Conservation (phyloP, 2,888 invertebrate genomes). For the Antheraea assamensis region DNA sequence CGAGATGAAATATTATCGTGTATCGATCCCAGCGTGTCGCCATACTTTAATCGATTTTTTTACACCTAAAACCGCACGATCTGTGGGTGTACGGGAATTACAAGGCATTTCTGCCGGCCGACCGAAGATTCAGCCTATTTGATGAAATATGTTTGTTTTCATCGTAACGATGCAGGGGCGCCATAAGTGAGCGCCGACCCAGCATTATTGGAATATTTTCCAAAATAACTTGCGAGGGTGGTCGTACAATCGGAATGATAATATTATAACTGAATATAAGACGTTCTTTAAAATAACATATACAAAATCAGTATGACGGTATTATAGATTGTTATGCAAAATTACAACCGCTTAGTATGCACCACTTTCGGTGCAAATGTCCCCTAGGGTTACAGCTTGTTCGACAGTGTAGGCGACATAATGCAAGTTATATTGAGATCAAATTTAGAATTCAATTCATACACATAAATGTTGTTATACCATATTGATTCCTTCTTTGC, state of each 20-base stretch:
- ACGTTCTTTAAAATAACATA: background rate
- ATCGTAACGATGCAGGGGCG: constrained; percentile 64
- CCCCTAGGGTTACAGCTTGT: constrained; percentile 33
- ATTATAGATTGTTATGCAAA: constrained; percentile 40
- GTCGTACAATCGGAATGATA: constrained; percentile 48
- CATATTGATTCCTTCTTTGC: background rate
- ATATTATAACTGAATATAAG: constrained; percentile 13
- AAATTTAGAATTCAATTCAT: constrained; percentile 56
- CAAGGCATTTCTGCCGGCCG: constrained; percentile 75
- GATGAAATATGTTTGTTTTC: constrained; percentile 79
- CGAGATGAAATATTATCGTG: constrained; percentile 78
- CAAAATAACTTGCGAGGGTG: constrained; percentile 71
- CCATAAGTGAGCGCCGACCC: constrained; percentile 44
- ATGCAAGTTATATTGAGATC: constrained; percentile 44
- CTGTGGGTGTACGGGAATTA: constrained; percentile 75
- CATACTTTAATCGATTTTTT: constrained; percentile 80
- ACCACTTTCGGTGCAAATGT: constrained; percentile 27
- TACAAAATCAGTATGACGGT: background rate
- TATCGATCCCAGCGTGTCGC: constrained; percentile 81
- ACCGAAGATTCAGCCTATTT: constrained; percentile 61
- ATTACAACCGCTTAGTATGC: constrained; percentile 47
- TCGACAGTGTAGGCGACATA: constrained; percentile 37
- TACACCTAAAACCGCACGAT: constrained; percentile 80
- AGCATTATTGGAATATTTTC: constrained; percentile 63
- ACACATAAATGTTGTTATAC: constrained; percentile 37